Percentiles rank a stretch among this genome's conserved stretches.
These are phyloP conservation scores for Meiosimyza decipiens DNA, from an alignment of 2,888 invertebrate genomes.

Conservation along the genomic window DNA sequence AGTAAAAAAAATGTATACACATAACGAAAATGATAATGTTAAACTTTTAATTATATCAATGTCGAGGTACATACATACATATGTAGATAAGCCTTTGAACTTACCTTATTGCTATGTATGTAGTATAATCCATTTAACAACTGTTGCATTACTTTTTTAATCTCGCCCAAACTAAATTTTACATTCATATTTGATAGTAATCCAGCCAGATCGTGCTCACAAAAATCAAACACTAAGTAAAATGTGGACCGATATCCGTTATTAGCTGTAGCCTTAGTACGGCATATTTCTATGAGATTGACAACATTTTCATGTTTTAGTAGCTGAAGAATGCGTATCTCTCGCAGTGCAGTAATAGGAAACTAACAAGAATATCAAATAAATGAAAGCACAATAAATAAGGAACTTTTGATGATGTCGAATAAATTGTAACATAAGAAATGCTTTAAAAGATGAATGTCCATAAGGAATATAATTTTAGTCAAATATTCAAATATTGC, in stretches of 20 bases:
- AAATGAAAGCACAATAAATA: background rate
- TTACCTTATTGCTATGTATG: slow-evolving; percentile 91
- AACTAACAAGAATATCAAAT: slow-evolving; percentile 72
- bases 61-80: slow-evolving; percentile 10
- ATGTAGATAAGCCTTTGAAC: background rate
- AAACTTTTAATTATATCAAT: no score
- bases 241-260: slow-evolving; percentile 66
- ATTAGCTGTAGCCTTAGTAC: slow-evolving; percentile 81
- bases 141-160: slow-evolving; percentile 93
- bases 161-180: slow-evolving; percentile 95
- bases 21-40: background rate
- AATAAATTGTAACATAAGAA: no score
- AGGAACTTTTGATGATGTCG: background rate
- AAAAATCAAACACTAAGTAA: slow-evolving; percentile 97
- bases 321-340: slow-evolving; percentile 94
- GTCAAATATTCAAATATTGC: no score
- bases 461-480: no score
- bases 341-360: slow-evolving; percentile 96
- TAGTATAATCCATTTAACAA: slow-evolving; percentile 90
- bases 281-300: slow-evolving; percentile 95
- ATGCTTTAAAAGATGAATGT: no score
- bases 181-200: slow-evolving; percentile 94
- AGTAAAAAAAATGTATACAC: background rate
- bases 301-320: slow-evolving; percentile 98
- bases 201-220: slow-evolving; percentile 98